Evolutionary conservation across 1,140 invertebrate species (phyloP).

Genomic region (Eubasilissa regina): DNA sequence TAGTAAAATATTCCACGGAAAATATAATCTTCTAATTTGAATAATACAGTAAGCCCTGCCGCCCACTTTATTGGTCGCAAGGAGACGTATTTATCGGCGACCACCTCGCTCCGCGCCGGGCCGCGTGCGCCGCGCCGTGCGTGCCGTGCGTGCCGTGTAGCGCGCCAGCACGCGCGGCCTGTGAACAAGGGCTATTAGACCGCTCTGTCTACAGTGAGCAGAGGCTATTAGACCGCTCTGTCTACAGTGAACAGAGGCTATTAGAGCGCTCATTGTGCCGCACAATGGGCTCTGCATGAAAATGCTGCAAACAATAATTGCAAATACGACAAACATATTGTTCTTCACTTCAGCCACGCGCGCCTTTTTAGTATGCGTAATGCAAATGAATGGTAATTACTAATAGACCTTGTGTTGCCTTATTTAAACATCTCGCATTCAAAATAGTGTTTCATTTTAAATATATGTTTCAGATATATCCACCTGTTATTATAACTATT

Average conservation of each 20-base stretch:
- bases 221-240: neutral
- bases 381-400: constrained; percentile 25
- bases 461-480: no score
- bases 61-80: neutral
- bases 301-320: constrained; percentile 25
- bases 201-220: no score
- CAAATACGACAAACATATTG: constrained; percentile 24
- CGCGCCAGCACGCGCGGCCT: constrained; percentile 8
- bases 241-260: neutral
- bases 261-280: no score
- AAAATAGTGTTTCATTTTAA: no score
- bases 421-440: constrained; percentile 3
- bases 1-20: no score
- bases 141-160: constrained; percentile 12
- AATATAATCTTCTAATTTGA: constrained; percentile 4
- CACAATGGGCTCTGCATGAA: constrained; percentile 14
- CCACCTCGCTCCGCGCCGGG: neutral
- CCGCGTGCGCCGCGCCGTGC: neutral
- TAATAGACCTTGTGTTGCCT: neutral
- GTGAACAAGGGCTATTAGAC: neutral
- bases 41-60: neutral
- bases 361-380: neutral
- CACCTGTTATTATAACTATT: no score
- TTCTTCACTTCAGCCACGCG: constrained; percentile 35
- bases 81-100: constrained; percentile 2